Conservation (phyloP, 2,797 vertebrate species). For the Neosilurus hyrtlii region DNA sequence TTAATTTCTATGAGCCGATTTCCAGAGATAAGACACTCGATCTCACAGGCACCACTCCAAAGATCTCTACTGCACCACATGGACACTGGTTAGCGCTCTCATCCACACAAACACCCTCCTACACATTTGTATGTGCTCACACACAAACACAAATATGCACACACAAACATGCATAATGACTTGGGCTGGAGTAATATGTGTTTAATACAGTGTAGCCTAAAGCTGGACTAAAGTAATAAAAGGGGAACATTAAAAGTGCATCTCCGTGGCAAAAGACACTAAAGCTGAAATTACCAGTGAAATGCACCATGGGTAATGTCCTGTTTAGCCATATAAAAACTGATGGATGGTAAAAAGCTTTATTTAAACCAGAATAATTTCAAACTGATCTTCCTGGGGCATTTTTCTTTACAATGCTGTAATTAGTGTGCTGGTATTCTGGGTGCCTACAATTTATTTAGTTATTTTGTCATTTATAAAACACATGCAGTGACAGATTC, state of each 20-base stretch:
- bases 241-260: background rate
- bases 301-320: background rate
- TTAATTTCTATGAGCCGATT: slow-evolving; percentile 49
- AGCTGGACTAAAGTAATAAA: background rate
- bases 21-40: slow-evolving; percentile 36
- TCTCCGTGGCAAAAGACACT: background rate
- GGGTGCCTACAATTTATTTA: background rate
- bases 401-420: background rate
- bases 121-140: background rate
- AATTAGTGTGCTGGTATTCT: background rate
- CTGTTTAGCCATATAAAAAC: background rate
- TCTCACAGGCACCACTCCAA: slow-evolving; percentile 12
- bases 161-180: slow-evolving; percentile 1
- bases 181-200: background rate
- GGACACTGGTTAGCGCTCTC: background rate
- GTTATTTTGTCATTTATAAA: background rate
- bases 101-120: slow-evolving; percentile 8
- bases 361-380: background rate
- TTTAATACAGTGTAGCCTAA: background rate
- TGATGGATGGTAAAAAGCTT: background rate
- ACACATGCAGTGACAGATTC: background rate
- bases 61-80: slow-evolving; percentile 21
- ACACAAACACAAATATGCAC: slow-evolving; percentile 20
- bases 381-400: background rate
- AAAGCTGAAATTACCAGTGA: background rate